Evolutionary conservation across 2,113 vertebrate species (phyloP), one percentile per base, ranked within the genome.

Genomic region (Eurystomus gularis): DNA sequence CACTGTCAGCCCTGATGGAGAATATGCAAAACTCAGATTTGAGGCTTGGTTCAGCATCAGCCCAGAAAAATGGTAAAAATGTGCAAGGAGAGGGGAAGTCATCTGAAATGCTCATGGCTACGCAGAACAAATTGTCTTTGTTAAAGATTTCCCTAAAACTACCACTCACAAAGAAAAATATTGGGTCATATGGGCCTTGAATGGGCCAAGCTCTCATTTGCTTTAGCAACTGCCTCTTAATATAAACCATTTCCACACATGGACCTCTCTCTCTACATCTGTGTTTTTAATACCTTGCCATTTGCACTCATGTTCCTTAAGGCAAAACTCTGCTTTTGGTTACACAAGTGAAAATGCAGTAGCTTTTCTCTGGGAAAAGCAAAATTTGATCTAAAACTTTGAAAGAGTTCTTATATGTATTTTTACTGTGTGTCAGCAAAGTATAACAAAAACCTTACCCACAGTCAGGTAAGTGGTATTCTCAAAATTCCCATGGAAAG

Each of bases 261-360:
- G 88, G 75, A 78, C 46, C 23, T 88, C 54, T 86, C 70, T 87
- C 35, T 66, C 29, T 82, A 11, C 68, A 90, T 93, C 79, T 90
- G 85, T 93, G 88, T 92, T 96, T 95, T 92, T 92, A 96, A 94
- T 94, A 95, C 82, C 85, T 94, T 94, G 39, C 48, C 60, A 71
- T 93, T 97, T 94, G 51, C 82, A 81, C 92, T 94, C 29, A 17
- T 72, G 68, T 86, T 93, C 68, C 96, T 93, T 86, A 93, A 71
- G 76, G 68, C 85, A 88, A 92, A 91, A 39, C 31, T 93, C 93
- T 90, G 76, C 1, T 96, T 91, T 92, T 86, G 24, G 76, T 95
- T 94, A 95, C 26, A n/a, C 60, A 88, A 90, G 55, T 46, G 71
- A 61, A 95, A 96, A 83, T 16, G 60, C 51, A 88, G 82, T 81